Base-by-base conservation (phyloP, 2,113 vertebrate genomes). In the Polypterus senegalus region DNA sequence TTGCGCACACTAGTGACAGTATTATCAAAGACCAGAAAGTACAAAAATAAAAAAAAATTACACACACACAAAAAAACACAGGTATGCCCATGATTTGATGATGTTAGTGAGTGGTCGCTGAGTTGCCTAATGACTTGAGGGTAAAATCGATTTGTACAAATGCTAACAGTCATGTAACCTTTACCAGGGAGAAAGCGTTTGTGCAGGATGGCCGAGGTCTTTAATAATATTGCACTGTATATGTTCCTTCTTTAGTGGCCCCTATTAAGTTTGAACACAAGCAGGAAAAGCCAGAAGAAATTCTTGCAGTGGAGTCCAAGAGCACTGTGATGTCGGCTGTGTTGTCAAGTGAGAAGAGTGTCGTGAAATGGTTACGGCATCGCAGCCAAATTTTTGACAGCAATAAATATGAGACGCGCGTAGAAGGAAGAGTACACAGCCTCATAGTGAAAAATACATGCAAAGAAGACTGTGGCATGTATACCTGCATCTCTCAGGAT, bases 201-300 rank as follows among this genome's bases (percentile, higher is more conserved):
- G 27, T 27, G 27, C 27, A 27, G 27, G 27, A 27, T 27, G 27
- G 27, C 1, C 27, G 2, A 27, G 2, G 27, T 27, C 27, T 27
- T 27, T 27, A 27, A 27, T 27, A 27, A 27, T 27, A 27, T 27
- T 27, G 27, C 27, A 27, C 27, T 27, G 2, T 27, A 27, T 27
- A 27, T 1, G 0, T 43, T 10, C 47, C 53, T 51, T 49, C 27
- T 27, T 9, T 64, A 80, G 78, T 77, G 61, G 75, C 77, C 0
- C 75, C 77, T 0, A 66, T 76, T 63, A 52, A 75, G 48, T 80
- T 80, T 0, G 68, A 74, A 52, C 79, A 77, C 71, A 80, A 79
- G 55, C 66, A 5, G 10, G 65, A 76, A 51, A 65, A 70, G 62
- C 64, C 0, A 8, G 77, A 80, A 67, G 78, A 78, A 61, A 53